Percentiles rank a stretch among this genome's conserved stretches.
These are phyloP conservation scores for Cryptoblepharus egeriae DNA, from an alignment of 2,797 vertebrate species.

Conservation along the genomic window DNA sequence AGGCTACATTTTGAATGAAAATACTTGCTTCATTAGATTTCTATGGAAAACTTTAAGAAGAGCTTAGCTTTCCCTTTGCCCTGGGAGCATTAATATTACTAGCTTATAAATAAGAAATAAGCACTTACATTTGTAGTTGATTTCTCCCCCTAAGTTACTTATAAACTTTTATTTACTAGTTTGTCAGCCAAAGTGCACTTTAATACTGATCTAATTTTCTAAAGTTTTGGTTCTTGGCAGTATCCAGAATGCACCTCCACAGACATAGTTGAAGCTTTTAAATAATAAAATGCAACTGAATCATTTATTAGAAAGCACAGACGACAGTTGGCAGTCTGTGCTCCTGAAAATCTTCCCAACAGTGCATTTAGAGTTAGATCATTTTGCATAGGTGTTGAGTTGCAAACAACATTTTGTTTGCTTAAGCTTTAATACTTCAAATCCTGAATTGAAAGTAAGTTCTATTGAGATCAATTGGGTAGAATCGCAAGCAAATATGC, in stretches of 20 bases:
- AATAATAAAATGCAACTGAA: conserved; percentile 17
- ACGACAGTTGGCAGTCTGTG: background rate
- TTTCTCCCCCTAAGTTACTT: conserved; percentile 45
- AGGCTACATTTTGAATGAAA: conserved; percentile 21
- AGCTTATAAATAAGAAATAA: conserved; percentile 50
- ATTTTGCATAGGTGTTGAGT: conserved; percentile 39
- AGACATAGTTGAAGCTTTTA: conserved; percentile 31
- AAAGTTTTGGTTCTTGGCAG: conserved; percentile 31
- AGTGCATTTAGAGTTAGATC: conserved; percentile 35
- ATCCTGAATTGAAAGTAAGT: background rate
- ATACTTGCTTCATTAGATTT: conserved; percentile 9
- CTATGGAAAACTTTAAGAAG: conserved; percentile 21
- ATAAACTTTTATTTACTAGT: conserved; percentile 20
- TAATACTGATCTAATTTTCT: conserved; percentile 37
- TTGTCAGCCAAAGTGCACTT: conserved; percentile 27
- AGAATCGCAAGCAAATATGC: background rate
- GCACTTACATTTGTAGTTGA: conserved; percentile 33
- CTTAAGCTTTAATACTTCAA: conserved; percentile 31
- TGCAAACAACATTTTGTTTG: conserved; percentile 38
- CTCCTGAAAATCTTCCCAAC: conserved; percentile 5
- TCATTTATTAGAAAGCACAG: conserved; percentile 12
- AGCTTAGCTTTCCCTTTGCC: background rate
- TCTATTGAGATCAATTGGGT: background rate
- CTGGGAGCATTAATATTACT: conserved; percentile 29
- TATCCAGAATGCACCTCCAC: conserved; percentile 24